Evolutionary conservation across 1,140 invertebrate species (phyloP).

Genomic region (Saccostrea cuccullata): DNA sequence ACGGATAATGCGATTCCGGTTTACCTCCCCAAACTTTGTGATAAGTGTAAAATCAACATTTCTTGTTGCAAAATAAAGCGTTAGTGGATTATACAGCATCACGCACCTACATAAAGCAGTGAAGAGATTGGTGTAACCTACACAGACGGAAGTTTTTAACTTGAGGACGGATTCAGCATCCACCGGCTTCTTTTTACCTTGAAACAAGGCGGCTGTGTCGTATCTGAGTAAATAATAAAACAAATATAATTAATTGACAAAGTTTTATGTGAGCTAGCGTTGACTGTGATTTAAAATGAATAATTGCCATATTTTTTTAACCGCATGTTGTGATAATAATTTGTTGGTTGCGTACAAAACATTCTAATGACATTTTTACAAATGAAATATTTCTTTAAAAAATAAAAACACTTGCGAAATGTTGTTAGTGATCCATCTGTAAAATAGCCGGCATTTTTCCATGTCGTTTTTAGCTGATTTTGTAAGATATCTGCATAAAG

Average conservation of each 20-base stretch:
- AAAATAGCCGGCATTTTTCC: conserved; percentile 43
- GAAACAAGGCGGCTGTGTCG: conserved; percentile 49
- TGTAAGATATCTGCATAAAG: conserved; percentile 39
- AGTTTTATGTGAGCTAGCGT: no score
- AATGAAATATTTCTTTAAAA: not conserved
- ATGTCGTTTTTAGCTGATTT: conserved; percentile 37
- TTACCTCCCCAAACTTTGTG: no score
- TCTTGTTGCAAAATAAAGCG: not conserved
- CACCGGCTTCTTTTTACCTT: conserved; percentile 44
- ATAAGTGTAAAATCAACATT: no score
- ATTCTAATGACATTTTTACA: no score
- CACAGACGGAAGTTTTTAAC: conserved; percentile 50
- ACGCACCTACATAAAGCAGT: conserved; percentile 61
- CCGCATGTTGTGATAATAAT: no score
- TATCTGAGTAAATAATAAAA: conserved; percentile 41
- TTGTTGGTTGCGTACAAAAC: no score
- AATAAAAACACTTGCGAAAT: conserved; percentile 47
- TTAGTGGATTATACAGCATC: not conserved
- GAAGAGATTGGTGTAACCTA: conserved; percentile 63
- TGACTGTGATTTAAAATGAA: no score
- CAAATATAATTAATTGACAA: not conserved
- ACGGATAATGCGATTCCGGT: no score
- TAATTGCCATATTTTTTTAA: no score
- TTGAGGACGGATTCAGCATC: conserved; percentile 48
- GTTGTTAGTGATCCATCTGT: conserved; percentile 55